Conservation (phyloP, 2,888 invertebrate genomes). For the Lochmaea crataegi region DNA sequence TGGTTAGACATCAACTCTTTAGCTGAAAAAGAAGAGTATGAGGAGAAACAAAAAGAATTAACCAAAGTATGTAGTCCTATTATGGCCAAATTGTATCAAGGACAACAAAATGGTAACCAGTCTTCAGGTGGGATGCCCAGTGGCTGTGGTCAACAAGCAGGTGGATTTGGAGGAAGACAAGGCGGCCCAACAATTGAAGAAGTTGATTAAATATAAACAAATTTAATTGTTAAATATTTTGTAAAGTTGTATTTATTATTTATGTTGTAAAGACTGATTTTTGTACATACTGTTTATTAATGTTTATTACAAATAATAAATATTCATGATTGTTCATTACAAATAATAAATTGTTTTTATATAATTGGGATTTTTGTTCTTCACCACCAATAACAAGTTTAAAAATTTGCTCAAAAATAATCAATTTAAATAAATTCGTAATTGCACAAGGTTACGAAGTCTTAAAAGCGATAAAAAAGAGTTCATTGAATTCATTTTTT, state of each 20-base stretch:
- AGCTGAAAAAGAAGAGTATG: conserved; percentile 76
- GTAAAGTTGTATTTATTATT: background rate
- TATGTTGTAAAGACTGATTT: background rate
- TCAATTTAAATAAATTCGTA: too few relatives aligned
- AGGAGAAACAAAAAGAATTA: conserved; percentile 70
- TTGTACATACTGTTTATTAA: background rate
- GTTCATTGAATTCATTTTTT: too few relatives aligned
- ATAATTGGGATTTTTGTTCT: background rate
- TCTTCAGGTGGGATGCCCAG: conserved; percentile 47
- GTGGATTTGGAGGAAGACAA: conserved; percentile 33
- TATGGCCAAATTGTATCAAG: conserved; percentile 69
- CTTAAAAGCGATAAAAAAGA: too few relatives aligned
- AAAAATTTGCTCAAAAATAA: too few relatives aligned
- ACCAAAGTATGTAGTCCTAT: conserved; percentile 67
- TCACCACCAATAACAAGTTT: too few relatives aligned
- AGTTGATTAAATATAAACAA: conserved; percentile 31
- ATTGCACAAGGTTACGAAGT: too few relatives aligned
- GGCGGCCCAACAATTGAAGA: conserved; percentile 40
- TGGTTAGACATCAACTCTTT: conserved; percentile 77
- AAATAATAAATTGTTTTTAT: background rate
- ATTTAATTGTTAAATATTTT: background rate
- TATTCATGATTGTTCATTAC: background rate
- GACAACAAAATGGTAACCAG: conserved; percentile 47
- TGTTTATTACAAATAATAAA: too few relatives aligned
- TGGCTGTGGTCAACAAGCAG: conserved; percentile 34